Conservation (phyloP, 1,140 invertebrate genomes). For the Diorhabda carinulata region DNA sequence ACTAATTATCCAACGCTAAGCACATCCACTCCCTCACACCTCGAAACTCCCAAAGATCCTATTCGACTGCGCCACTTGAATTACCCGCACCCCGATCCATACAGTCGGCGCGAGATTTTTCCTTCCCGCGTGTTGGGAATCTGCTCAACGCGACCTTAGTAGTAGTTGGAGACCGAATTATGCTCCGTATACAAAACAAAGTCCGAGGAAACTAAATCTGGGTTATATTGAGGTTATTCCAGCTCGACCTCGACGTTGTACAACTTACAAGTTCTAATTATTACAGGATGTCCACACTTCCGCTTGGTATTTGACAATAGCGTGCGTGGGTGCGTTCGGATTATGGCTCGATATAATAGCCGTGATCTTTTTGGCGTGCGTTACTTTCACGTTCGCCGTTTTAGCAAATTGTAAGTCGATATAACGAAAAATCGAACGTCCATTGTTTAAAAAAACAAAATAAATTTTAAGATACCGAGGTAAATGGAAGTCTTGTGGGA, state of each 20-base stretch:
- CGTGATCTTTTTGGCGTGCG: constrained; percentile 60
- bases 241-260: too few relatives aligned
- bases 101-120: too few relatives aligned
- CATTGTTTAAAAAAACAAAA: neutral
- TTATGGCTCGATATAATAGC: constrained; percentile 76
- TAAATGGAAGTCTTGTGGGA: constrained; percentile 61
- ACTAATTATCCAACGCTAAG: neutral
- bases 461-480: neutral
- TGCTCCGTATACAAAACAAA: neutral
- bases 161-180: neutral
- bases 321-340: constrained; percentile 71
- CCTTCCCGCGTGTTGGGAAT: too few relatives aligned
- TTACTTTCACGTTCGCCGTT: constrained; percentile 69
- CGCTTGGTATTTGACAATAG: constrained; percentile 65
- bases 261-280: neutral
- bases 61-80: too few relatives aligned
- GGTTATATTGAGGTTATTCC: too few relatives aligned
- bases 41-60: too few relatives aligned
- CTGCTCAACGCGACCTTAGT: neutral
- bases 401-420: constrained; percentile 11
- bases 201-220: too few relatives aligned
- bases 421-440: neutral
- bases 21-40: too few relatives aligned
- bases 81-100: too few relatives aligned
- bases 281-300: constrained; percentile 27